These are phyloP conservation scores for Tokudaia muenninki DNA, from an alignment of 2,797 vertebrate species.

Conservation along the genomic window DNA sequence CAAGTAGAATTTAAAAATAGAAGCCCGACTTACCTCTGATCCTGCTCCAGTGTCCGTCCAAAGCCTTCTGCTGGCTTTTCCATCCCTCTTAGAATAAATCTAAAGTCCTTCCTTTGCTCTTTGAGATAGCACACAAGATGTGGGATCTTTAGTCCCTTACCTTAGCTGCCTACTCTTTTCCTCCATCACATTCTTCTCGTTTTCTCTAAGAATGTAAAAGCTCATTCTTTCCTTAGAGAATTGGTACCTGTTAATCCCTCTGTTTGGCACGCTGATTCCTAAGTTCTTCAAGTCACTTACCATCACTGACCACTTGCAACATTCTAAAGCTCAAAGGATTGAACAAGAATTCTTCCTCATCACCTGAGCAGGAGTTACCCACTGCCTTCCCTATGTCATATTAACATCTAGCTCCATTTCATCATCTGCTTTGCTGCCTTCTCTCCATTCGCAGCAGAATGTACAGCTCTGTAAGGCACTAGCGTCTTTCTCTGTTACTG, in stretches of 20 bases:
- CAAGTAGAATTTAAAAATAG: neutral
- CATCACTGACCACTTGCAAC: neutral
- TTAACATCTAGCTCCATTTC: neutral
- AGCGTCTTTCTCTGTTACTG: neutral
- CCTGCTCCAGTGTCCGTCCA: neutral
- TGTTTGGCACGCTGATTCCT: neutral
- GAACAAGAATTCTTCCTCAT: neutral
- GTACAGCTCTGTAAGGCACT: neutral
- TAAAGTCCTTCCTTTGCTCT: neutral
- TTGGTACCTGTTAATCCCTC: neutral
- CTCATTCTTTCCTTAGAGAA: neutral
- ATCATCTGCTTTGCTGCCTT: neutral
- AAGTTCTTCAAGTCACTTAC: neutral
- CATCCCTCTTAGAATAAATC: neutral
- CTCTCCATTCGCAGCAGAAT: neutral
- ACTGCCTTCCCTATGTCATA: neutral
- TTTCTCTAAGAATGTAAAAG: neutral
- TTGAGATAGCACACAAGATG: neutral
- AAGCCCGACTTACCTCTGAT: neutral
- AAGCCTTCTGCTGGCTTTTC: neutral
- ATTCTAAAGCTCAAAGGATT: neutral
- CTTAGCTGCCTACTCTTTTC: neutral
- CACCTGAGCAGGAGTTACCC: neutral
- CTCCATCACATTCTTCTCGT: neutral
- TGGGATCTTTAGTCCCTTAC: rapidly evolving